A percentile compares a stretch with the other conserved stretches of the same genome.
Conservation (phyloP, 1,140 invertebrate species). For the Stegodyphus mimosarum region DNA sequence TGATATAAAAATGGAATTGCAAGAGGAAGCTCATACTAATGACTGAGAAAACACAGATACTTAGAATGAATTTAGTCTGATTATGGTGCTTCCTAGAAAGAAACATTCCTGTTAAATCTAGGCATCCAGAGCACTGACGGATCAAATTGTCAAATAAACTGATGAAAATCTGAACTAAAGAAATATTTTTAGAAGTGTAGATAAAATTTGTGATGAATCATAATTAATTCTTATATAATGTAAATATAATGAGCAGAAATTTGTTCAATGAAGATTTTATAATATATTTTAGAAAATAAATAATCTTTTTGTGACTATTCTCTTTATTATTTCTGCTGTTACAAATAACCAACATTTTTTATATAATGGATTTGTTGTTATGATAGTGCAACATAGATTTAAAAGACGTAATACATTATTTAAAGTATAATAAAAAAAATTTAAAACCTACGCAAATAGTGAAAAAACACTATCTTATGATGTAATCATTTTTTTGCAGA, state of each 20-base stretch:
- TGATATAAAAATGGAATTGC: conserved; percentile 56
- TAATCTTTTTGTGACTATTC: not conserved
- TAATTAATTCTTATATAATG: not conserved
- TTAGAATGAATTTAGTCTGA: conserved; percentile 8
- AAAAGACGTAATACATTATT: too few relatives aligned
- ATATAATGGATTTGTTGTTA: too few relatives aligned
- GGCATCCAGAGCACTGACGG: not conserved
- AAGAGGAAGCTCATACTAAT: conserved; percentile 40
- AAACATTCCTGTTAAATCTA: not conserved
- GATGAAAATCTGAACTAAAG: not conserved
- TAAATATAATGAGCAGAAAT: too few relatives aligned
- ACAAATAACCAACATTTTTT: too few relatives aligned
- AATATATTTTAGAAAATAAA: conserved; percentile 52
- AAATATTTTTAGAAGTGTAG: conserved; percentile 35
- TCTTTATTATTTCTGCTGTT: too few relatives aligned
- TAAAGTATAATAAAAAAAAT: too few relatives aligned
- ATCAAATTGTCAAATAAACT: conserved; percentile 1
- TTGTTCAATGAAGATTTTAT: conserved; percentile 16
- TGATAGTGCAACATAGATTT: too few relatives aligned
- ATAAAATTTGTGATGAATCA: conserved; percentile 14
- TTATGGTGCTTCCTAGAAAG: conserved; percentile 36
- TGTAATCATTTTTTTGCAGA: too few relatives aligned
- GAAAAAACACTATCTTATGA: too few relatives aligned
- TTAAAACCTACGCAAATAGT: too few relatives aligned
- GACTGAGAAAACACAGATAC: conserved; percentile 20